phyloP scores from a whole-genome alignment of 2,113 vertebrate species.

The Tragelaphus scriptus region DNA sequence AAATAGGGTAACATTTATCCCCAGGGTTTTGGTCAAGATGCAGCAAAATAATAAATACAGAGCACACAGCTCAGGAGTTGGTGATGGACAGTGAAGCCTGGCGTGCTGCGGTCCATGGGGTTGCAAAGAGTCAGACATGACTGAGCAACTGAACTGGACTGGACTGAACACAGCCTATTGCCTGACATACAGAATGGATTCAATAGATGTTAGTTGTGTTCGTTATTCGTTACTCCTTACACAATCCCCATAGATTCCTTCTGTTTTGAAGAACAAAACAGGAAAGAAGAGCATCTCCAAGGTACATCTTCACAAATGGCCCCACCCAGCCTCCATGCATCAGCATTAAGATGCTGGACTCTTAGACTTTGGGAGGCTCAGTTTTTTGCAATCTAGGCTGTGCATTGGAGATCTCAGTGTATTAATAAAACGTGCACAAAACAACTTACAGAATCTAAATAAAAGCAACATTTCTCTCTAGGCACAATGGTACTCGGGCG shows the following conservation, averaged over 20 bases:
- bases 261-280: not conserved
- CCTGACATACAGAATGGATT: not conserved
- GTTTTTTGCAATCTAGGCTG: not conserved
- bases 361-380: not conserved
- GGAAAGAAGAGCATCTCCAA: not conserved
- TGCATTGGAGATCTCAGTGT: not conserved
- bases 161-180: not conserved
- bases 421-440: not conserved
- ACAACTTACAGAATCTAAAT: not conserved
- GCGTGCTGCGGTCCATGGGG: accelerated
- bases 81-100: not conserved
- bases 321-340: not conserved
- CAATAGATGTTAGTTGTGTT: not conserved
- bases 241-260: not conserved
- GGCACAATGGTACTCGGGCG: not conserved
- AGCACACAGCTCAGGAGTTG: not conserved
- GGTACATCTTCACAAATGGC: not conserved
- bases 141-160: not conserved
- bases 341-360: not conserved
- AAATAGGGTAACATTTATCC: not conserved
- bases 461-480: not conserved
- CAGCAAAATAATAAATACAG: not conserved
- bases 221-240: not conserved
- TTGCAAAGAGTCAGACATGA: not conserved
- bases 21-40: not conserved